Conservation (phyloP, 2,888 invertebrate genomes). For the Arctia plantaginis region DNA sequence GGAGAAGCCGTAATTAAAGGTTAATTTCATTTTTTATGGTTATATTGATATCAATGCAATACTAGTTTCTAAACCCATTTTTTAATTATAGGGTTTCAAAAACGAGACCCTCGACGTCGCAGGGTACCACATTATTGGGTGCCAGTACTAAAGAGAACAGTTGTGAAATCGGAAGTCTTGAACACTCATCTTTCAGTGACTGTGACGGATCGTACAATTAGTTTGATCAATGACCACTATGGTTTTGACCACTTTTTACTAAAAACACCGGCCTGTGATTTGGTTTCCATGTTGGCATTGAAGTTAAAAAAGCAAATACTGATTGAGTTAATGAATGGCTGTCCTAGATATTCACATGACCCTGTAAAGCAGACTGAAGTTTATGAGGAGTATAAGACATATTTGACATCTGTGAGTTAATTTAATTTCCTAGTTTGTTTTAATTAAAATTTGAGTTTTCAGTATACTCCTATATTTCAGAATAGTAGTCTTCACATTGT, state of each 20-base stretch:
- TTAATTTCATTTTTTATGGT: constrained; percentile 39
- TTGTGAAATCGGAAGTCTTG: constrained; percentile 96
- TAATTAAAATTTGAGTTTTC: background rate
- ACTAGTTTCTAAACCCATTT: constrained; percentile 21
- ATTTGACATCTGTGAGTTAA: constrained; percentile 91
- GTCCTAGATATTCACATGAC: constrained; percentile 89
- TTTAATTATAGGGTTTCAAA: constrained; percentile 87
- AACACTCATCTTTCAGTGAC: constrained; percentile 93
- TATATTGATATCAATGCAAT: constrained; percentile 10
- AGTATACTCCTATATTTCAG: background rate
- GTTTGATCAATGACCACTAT: constrained; percentile 94
- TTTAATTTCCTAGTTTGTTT: background rate
- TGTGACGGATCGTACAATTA: constrained; percentile 94
- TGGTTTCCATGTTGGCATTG: constrained; percentile 94
- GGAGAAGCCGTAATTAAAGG: constrained; percentile 97
- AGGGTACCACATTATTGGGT: constrained; percentile 96
- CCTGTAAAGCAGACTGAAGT: constrained; percentile 89
- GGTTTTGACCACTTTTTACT: constrained; percentile 98
- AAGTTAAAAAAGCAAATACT: constrained; percentile 95
- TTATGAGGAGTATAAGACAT: constrained; percentile 92
- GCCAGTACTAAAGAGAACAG: constrained; percentile 91
- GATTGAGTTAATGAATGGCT: constrained; percentile 88
- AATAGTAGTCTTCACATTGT: too few species aligned
- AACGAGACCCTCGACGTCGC: constrained; percentile 85
- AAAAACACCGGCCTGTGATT: constrained; percentile 96